Conservation (phyloP, 2,888 invertebrate genomes). For the Acholoe squamosa region DNA sequence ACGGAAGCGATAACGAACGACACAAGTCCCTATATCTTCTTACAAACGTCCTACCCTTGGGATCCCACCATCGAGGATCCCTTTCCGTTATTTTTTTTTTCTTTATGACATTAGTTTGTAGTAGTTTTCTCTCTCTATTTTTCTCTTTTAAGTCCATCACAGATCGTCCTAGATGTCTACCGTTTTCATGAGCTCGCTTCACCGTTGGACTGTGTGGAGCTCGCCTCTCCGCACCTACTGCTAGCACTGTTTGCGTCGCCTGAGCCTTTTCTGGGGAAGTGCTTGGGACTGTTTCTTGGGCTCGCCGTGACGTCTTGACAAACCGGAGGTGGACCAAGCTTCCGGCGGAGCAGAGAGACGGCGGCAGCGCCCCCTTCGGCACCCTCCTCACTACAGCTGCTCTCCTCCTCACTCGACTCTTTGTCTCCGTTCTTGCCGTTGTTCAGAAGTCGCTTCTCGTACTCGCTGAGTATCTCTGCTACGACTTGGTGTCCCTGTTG, state of each 20-base stretch:
- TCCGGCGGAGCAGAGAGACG: conserved; percentile 54
- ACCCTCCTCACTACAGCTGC: conserved; percentile 37
- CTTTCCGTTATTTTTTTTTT: conserved; percentile 3
- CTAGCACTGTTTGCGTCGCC: not conserved
- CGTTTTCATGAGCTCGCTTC: conserved; percentile 55
- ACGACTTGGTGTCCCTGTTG: conserved; percentile 70
- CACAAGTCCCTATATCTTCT: conserved; percentile 41
- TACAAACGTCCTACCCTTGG: conserved; percentile 49
- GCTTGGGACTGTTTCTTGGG: conserved; percentile 67
- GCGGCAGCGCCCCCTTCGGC: conserved; percentile 39
- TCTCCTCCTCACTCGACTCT: not conserved
- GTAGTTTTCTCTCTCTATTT: conserved; percentile 7
- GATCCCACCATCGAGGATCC: not conserved
- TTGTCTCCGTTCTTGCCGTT: conserved; percentile 46
- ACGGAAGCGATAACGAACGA: not conserved
- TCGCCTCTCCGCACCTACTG: conserved; percentile 25
- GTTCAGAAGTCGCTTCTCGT: conserved; percentile 66
- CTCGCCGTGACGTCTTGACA: conserved; percentile 68
- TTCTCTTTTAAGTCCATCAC: conserved; percentile 59
- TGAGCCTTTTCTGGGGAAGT: conserved; percentile 52
- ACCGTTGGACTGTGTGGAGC: conserved; percentile 44
- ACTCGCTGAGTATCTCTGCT: conserved; percentile 70
- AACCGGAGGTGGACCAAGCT: conserved; percentile 66
- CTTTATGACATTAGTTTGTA: not conserved
- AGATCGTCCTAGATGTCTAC: conserved; percentile 13